phyloP scores from a whole-genome alignment of 2,797 vertebrate genomes.

The Syndactyla subalaris region DNA sequence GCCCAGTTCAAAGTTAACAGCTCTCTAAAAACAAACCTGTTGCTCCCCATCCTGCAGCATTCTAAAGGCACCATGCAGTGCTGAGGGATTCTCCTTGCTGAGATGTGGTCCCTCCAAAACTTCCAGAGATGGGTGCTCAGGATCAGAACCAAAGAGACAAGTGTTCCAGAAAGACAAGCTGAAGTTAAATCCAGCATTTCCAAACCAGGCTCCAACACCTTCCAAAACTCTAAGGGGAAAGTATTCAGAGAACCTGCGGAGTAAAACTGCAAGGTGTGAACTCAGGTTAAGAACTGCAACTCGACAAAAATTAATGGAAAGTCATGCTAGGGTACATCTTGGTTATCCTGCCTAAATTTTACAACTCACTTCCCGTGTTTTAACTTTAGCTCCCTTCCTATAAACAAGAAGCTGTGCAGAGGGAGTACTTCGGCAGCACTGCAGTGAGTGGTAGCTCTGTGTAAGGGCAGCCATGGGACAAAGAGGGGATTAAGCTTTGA shows the following conservation, averaged over 20 bases:
- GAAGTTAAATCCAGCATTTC: not conserved
- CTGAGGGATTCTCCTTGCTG: not conserved
- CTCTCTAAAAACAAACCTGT: not conserved
- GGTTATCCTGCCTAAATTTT: not conserved
- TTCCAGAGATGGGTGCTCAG: not conserved
- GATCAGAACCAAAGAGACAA: not conserved
- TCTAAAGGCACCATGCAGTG: not conserved
- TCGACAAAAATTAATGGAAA: not conserved
- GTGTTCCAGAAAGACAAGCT: not conserved
- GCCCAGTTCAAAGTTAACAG: not conserved
- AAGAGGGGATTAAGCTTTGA: rapidly evolving
- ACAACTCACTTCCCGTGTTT: not conserved
- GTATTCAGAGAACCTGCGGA: not conserved
- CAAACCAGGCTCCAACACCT: not conserved
- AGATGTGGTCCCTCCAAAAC: not conserved
- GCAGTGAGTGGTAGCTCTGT: rapidly evolving
- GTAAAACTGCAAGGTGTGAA: not conserved
- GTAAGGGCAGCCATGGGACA: too few relatives aligned
- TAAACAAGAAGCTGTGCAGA: too few relatives aligned
- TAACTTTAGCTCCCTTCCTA: not conserved
- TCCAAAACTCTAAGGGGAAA: not conserved
- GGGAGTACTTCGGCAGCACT: not conserved
- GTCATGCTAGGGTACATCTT: not conserved
- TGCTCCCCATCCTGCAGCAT: not conserved
- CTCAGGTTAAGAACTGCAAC: not conserved